These are phyloP conservation scores for Archips crataeganus DNA, from an alignment of 2,888 invertebrate genomes.

Conservation along the genomic window DNA sequence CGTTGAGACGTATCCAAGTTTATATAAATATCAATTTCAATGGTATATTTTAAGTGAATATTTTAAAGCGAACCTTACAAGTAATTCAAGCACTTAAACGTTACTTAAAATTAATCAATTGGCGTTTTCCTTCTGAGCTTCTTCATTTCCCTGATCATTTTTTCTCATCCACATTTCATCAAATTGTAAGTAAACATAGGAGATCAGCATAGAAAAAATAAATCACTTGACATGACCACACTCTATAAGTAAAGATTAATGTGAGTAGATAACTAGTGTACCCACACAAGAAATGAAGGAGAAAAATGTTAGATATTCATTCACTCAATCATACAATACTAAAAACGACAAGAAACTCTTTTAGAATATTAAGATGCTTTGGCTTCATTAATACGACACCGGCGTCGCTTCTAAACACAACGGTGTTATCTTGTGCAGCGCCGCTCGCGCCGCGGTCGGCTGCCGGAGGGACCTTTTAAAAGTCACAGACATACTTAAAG, in stretches of 20 bases:
- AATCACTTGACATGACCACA: slow-evolving; percentile 75
- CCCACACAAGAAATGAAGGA: slow-evolving; percentile 64
- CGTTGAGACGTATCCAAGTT: slow-evolving; percentile 71
- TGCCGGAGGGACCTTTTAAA: slow-evolving; percentile 36
- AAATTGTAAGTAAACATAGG: slow-evolving; percentile 82
- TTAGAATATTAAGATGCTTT: slow-evolving; percentile 56
- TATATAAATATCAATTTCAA: slow-evolving; percentile 73
- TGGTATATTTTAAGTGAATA: slow-evolving; percentile 71
- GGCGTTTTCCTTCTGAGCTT: slow-evolving; percentile 80
- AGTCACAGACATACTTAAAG: slow-evolving; percentile 36
- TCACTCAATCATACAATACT: slow-evolving; percentile 70
- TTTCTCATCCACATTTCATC: slow-evolving; percentile 71
- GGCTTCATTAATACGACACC: slow-evolving; percentile 49
- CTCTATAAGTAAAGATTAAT: slow-evolving; percentile 60
- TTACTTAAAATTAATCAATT: slow-evolving; percentile 76
- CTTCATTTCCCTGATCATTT: slow-evolving; percentile 56
- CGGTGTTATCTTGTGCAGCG: background rate
- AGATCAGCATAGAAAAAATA: slow-evolving; percentile 68
- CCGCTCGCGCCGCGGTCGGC: slow-evolving; percentile 7
- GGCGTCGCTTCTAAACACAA: slow-evolving; percentile 33
- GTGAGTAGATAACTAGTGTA: slow-evolving; percentile 62
- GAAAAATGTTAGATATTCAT: slow-evolving; percentile 61
- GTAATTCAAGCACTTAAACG: slow-evolving; percentile 76
- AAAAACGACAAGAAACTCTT: slow-evolving; percentile 58
- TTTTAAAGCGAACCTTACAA: slow-evolving; percentile 70